Evolutionary conservation across 2,113 vertebrate species (phyloP), one percentile per base, ranked within the genome.

Genomic region (Phylloscopus whistleri): DNA sequence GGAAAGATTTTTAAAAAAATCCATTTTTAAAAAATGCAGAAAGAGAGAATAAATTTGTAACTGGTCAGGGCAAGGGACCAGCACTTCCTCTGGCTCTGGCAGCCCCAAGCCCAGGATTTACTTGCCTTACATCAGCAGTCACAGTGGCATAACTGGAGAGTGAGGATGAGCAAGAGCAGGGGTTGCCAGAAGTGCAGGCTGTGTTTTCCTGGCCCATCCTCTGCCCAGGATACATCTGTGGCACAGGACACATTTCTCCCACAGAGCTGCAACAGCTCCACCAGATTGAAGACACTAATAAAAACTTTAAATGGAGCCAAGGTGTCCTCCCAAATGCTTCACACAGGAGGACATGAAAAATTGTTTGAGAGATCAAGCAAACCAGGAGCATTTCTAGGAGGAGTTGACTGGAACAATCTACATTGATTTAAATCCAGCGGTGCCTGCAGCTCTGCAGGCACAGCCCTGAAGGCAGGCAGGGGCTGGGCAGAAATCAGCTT

Each of bases 221-320:
- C 62, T 0, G 0, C n/a, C 56, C 52, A 9, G 1, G 11, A 43
- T 7, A 27, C 3, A 0, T 27, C 64, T 43, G 51, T 39, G 22
- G 22, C 70, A 4, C 0, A 24, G 26, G 55, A 76, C 59, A 64
- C 0, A 0, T 44, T 74, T 48, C 74, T 92, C 68, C 63, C 78
- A 55, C 53, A 60, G 49, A 92, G 21, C 78, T 77, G 59, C 51
- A 87, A 44, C 39, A 90, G 53, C 74, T 87, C 9, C 1, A 31
- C 37, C 55, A 81, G 74, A 81, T 55, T 80, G 52, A 84, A 56
- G 68, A 52, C n/a, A 35, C 67, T 60, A 52, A 86, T 68, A 87
- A 94, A 93, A 89, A 23, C 63, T 56, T 77, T 60, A 87, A 92
- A 70, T 18, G 46, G 59, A 86, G 55, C 87, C 66, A 56, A 76